Percentiles rank a stretch among this genome's conserved stretches.
Conservation (phyloP, 2,797 vertebrate species). For the Sebastes variabilis region DNA sequence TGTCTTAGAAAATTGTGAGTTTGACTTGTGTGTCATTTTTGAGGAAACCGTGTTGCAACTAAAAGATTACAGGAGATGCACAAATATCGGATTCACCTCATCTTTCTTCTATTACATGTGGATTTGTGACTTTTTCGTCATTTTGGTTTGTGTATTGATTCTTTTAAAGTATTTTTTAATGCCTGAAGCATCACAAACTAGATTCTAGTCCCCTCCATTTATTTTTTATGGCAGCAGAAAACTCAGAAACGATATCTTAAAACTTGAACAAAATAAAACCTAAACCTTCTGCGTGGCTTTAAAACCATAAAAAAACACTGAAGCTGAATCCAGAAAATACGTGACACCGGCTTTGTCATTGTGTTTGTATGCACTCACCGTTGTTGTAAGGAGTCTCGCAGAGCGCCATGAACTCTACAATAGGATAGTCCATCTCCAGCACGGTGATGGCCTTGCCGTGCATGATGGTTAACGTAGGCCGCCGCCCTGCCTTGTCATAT, state of each 20-base stretch:
- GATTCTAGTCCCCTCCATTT: rapidly evolving
- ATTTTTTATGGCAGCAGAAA: neutral
- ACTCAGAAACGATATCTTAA: neutral
- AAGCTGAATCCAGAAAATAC: neutral
- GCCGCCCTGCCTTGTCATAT: slow-evolving; percentile 94
- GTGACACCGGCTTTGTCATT: neutral
- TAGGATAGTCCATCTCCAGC: slow-evolving; percentile 98
- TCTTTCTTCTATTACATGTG: neutral
- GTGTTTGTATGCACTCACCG: slow-evolving; percentile 81
- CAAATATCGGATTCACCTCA: neutral
- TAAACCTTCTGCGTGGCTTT: neutral
- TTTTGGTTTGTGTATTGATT: neutral
- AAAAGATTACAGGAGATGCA: neutral
- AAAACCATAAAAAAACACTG: neutral
- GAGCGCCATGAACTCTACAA: slow-evolving; percentile 96
- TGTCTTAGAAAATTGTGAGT: too few species aligned
- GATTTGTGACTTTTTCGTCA: neutral
- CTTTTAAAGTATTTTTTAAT: neutral
- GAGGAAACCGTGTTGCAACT: too few species aligned
- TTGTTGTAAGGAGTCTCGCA: slow-evolving; percentile 98
- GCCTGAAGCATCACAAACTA: neutral
- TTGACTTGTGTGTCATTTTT: too few species aligned
- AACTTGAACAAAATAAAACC: neutral
- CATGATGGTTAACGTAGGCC: slow-evolving; percentile 98
- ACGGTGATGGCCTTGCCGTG: slow-evolving; percentile 98